Conservation (phyloP, 2,797 vertebrate genomes). For the Manis javanica region DNA sequence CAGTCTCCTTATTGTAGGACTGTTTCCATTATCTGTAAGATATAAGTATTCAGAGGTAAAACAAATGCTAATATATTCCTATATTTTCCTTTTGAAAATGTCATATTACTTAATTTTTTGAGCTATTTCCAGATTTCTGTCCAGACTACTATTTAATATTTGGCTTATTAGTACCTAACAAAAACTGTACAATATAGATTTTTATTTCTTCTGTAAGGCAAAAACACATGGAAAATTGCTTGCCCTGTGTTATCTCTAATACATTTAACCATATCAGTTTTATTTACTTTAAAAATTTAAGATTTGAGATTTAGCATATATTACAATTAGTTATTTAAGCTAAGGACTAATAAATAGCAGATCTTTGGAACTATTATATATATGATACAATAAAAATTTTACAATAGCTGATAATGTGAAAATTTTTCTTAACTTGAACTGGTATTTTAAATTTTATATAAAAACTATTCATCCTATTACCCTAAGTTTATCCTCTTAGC, state of each 20-base stretch:
- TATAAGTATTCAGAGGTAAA: slow-evolving; percentile 50
- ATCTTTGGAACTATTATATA: neutral
- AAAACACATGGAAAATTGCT: neutral
- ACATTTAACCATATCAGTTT: neutral
- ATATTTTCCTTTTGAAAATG: slow-evolving; percentile 12
- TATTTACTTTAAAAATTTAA: slow-evolving; percentile 15
- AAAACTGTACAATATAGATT: neutral
- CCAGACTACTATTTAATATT: neutral
- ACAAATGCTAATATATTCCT: neutral
- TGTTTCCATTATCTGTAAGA: neutral
- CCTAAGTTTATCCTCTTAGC: neutral
- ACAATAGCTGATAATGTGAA: neutral
- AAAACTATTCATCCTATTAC: neutral
- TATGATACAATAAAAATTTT: neutral
- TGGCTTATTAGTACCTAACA: neutral
- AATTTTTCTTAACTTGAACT: neutral
- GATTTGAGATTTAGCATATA: neutral
- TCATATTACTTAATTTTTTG: neutral
- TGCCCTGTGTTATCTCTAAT: neutral
- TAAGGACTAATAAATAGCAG: neutral
- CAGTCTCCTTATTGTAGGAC: neutral
- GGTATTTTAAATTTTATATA: neutral
- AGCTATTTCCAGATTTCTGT: slow-evolving; percentile 16
- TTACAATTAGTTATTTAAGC: neutral
- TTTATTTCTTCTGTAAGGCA: slow-evolving; percentile 6